phyloP scores from a whole-genome alignment of 2,113 vertebrate species.

The Octodon degus region DNA sequence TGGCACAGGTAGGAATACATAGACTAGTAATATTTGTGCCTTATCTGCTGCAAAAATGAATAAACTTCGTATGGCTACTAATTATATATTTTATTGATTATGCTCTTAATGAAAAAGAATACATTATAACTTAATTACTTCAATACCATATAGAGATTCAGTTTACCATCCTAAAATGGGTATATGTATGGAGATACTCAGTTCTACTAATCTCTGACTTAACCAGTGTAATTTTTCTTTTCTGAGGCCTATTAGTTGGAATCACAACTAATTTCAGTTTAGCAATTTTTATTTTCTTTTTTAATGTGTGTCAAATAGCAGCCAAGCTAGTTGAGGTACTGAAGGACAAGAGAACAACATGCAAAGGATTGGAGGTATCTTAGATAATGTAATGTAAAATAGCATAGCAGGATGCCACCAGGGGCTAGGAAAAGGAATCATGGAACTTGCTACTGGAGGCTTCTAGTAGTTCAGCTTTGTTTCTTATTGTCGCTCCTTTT shows the following conservation, averaged over 20 bases:
- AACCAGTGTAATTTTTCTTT: neutral
- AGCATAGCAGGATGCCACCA: neutral
- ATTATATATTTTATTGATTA: neutral
- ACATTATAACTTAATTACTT: conserved; percentile 8
- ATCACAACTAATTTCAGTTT: neutral
- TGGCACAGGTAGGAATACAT: neutral
- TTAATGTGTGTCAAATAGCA: neutral
- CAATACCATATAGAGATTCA: neutral
- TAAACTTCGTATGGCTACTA: neutral
- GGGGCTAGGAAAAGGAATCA: neutral
- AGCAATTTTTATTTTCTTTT: neutral
- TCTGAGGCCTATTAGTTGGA: neutral
- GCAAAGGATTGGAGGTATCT: neutral
- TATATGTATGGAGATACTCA: neutral
- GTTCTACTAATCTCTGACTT: neutral
- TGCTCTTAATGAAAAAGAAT: neutral
- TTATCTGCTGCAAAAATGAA: neutral
- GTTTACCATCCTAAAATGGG: neutral
- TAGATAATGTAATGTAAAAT: neutral
- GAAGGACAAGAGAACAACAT: neutral
- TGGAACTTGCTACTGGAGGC: neutral
- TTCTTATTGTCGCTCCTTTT: neutral
- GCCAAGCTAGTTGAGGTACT: neutral
- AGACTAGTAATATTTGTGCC: neutral
- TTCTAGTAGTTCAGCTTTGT: neutral